These are phyloP conservation scores for Notocelia uddmanniana DNA, from an alignment of 2,888 invertebrate species.

Conservation along the genomic window DNA sequence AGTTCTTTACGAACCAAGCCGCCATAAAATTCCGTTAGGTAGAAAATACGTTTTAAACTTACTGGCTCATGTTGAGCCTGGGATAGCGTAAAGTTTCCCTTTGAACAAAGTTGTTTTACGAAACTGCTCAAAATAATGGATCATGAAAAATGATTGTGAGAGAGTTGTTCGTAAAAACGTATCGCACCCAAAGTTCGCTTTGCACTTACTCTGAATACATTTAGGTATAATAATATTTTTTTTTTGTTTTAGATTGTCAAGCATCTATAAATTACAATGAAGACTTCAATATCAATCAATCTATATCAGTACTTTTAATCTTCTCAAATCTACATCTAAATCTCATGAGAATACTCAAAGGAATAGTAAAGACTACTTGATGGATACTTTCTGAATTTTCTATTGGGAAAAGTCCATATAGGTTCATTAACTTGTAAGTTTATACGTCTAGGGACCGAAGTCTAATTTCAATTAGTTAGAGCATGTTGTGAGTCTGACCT, in stretches of 20 bases:
- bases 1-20: constrained; percentile 14
- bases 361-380: too few relatives aligned
- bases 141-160: constrained; percentile 2
- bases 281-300: neutral
- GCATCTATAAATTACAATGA: neutral
- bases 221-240: neutral
- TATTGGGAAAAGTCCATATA: neutral
- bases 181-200: neutral
- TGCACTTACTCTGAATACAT: neutral
- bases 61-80: constrained; percentile 3
- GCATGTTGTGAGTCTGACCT: constrained; percentile 12
- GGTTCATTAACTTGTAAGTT: neutral
- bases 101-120: constrained; percentile 18
- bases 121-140: constrained; percentile 25
- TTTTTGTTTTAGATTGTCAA: neutral
- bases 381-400: neutral
- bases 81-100: constrained; percentile 4
- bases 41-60: constrained; percentile 10
- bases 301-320: neutral
- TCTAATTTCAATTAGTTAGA: constrained; percentile 12
- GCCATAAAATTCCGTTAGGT: constrained; percentile 19
- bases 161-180: neutral
- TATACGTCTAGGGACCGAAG: neutral
- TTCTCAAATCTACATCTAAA: too few relatives aligned
- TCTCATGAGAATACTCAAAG: too few relatives aligned